phyloP scores from a whole-genome alignment of 1,140 invertebrate genomes.

The Caenorhabditis briggsae region DNA sequence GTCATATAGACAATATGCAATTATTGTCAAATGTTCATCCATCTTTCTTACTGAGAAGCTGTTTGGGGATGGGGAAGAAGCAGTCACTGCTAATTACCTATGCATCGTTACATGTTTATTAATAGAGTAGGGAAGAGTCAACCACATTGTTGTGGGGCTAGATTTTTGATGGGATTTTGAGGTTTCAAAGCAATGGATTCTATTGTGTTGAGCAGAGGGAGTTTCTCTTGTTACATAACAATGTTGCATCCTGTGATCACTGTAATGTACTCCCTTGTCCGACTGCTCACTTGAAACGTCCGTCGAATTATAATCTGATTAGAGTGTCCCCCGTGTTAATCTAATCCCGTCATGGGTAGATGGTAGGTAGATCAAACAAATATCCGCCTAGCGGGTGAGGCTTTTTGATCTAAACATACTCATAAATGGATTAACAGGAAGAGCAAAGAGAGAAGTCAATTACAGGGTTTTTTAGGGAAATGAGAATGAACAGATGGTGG shows the following conservation, averaged over 20 bases:
- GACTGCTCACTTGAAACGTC: constrained; percentile 1
- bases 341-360: constrained; percentile 52
- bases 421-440: constrained; percentile 17
- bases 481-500: constrained; percentile 26
- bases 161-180: neutral
- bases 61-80: constrained; percentile 30
- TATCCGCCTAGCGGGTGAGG: neutral
- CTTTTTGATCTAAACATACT: constrained; percentile 46
- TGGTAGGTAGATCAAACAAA: constrained; percentile 49
- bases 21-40: constrained; percentile 54
- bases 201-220: neutral
- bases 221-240: no score
- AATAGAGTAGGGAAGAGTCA: neutral
- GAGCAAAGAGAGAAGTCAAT: constrained; percentile 33
- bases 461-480: constrained; percentile 19
- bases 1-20: constrained; percentile 40
- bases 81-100: constrained; percentile 56
- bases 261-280: constrained; percentile 34
- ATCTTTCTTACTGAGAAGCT: constrained; percentile 45
- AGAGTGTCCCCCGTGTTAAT: constrained; percentile 20
- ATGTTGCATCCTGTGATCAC: neutral
- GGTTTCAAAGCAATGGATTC: neutral
- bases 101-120: constrained; percentile 56
- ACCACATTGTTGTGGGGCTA: neutral
- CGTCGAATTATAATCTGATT: constrained; percentile 47